phyloP scores from a whole-genome alignment of 2,113 vertebrate species.

The Lipophrys pholis region DNA sequence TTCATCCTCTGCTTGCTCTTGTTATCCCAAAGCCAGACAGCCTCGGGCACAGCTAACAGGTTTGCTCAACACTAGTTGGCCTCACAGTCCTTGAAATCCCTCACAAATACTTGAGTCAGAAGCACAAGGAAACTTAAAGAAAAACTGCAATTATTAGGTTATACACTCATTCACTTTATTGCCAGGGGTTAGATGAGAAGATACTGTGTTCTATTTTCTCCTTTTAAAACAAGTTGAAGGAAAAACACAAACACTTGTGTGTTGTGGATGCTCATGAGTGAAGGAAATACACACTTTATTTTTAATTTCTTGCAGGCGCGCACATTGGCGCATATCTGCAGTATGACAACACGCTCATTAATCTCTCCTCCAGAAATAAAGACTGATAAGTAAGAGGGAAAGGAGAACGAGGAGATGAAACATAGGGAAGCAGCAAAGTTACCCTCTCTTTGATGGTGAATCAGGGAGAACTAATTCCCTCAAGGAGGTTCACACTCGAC shows the following conservation, averaged over 20 bases:
- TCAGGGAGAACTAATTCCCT: slow-evolving; percentile 46
- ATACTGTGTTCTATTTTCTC: too few relatives aligned
- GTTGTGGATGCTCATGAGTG: neutral
- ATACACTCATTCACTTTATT: neutral
- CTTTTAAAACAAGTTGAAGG: neutral
- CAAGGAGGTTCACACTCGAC: slow-evolving; percentile 40
- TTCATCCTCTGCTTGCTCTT: neutral
- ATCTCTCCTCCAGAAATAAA: slow-evolving; percentile 13
- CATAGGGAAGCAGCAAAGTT: slow-evolving; percentile 18
- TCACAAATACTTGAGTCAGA: neutral
- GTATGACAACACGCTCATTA: slow-evolving; percentile 16
- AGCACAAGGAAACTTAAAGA: neutral
- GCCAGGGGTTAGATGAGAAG: too few relatives aligned
- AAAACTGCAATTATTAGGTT: slow-evolving; percentile 10
- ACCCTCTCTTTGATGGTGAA: slow-evolving; percentile 48
- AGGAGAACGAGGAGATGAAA: slow-evolving; percentile 34
- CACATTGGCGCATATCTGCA: slow-evolving; percentile 6
- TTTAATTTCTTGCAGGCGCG: neutral
- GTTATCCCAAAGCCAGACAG: slow-evolving; percentile 6
- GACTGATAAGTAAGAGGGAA: slow-evolving; percentile 25
- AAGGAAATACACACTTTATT: neutral
- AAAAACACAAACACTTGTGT: neutral
- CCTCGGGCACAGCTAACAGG: slow-evolving; percentile 15
- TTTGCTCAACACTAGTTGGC: neutral
- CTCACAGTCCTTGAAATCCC: neutral